Base-by-base conservation (phyloP, 1,140 invertebrate species). In the Heliconius hewitsoni region DNA sequence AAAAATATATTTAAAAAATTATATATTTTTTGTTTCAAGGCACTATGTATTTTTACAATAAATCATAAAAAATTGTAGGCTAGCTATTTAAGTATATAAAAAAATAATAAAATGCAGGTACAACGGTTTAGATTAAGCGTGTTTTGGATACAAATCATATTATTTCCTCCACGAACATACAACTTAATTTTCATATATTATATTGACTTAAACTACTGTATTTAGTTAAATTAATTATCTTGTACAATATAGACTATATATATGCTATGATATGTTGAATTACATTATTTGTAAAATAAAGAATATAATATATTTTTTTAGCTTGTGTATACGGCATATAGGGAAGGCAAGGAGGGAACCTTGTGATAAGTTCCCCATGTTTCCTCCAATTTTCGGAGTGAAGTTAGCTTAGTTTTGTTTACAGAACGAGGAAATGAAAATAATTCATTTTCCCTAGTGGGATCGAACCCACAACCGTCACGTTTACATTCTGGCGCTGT, bases 61-160 rank as follows among this genome's bases (percentile, higher is more conserved):
- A 74, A 72, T 37, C 71, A 42, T 72, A 9, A 72, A 42, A 66
- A 13, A 27, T 2, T 6, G 11, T 66, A 66, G 27, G 27, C 60
- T 30, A 30, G 9, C 27, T 16, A 66, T 57, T 57, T 57, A 30
- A 66, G 23, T 27, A 66, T 23, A 52, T 42, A 70, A 76, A 70
- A 77, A 79, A 77, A 81, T 79, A 81, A 82, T 73, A 85, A 82
- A 83, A 81, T 84, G 80, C 85, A 89, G 88, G 88, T 89, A 89
- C 88, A 84, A 80, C 60, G 77, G 72, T 72, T 73, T 57, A 52
- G 19, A 72, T 80, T 80, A 73, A 60, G 57, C 57, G 57, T n/a
- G n/a, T 60, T 23, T 60, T 60, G 57, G n/a, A 27, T 60, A 60
- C n/a, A 66, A 66, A 3, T 16, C 27, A 66, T 13, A 57, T 57